These are phyloP conservation scores for Acanthosepion esculentum DNA, from an alignment of 2,888 invertebrate species.

Conservation along the genomic window DNA sequence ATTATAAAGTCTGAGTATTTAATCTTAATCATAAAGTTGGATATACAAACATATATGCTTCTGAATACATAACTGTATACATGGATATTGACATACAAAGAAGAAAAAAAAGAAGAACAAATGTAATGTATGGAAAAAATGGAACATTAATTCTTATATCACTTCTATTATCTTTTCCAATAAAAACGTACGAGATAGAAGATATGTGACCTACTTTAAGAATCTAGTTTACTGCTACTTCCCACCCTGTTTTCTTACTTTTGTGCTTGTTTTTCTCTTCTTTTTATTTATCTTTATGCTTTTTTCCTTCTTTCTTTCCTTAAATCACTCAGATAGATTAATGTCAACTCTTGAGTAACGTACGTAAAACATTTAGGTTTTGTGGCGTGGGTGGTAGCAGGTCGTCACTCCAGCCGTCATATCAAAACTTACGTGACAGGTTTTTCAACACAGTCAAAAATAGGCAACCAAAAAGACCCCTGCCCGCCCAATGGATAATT, in stretches of 20 bases:
- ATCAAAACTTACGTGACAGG: conserved; percentile 6
- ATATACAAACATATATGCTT: too few species aligned
- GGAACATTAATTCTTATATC: neutral
- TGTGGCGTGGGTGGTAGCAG: neutral
- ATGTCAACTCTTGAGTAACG: conserved; percentile 20
- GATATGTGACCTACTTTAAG: neutral
- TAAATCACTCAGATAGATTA: neutral
- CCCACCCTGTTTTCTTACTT: neutral
- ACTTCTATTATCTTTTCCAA: neutral
- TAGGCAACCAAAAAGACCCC: neutral
- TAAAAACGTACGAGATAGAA: neutral
- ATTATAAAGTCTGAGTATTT: too few species aligned
- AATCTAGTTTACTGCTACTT: neutral
- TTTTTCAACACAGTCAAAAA: neutral
- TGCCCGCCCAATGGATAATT: neutral
- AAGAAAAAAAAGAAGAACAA: neutral
- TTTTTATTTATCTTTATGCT: too few species aligned
- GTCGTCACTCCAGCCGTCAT: conserved; percentile 4
- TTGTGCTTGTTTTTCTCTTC: neutral
- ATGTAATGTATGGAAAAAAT: neutral
- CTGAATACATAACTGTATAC: too few species aligned
- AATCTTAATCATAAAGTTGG: too few species aligned
- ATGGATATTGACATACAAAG: too few species aligned
- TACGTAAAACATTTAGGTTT: neutral
- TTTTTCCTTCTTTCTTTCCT: neutral